These are phyloP conservation scores for Geococcyx californianus DNA, from an alignment of 2,113 vertebrate species.

Conservation along the genomic window DNA sequence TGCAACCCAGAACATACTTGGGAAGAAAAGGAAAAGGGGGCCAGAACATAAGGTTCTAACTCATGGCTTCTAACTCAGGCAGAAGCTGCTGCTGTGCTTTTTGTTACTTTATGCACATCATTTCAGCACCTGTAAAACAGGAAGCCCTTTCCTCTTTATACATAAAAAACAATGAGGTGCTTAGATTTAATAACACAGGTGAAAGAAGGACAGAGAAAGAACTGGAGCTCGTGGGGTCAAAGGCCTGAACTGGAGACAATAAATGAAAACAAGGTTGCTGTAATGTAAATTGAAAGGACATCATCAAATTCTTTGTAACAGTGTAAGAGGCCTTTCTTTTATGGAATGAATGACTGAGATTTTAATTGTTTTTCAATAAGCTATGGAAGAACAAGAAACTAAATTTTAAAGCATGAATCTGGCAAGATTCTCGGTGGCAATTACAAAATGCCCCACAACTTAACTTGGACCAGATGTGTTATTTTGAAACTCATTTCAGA, in stretches of 20 bases:
- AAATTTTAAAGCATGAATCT: background rate
- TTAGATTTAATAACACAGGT: background rate
- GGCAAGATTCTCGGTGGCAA: background rate
- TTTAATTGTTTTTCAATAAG: background rate
- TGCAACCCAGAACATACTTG: background rate
- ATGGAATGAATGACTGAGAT: background rate
- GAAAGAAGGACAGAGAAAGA: background rate
- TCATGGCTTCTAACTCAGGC: background rate
- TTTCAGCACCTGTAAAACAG: background rate
- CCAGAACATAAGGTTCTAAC: background rate
- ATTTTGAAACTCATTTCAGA: conserved; percentile 12
- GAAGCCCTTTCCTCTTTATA: background rate
- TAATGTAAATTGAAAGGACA: background rate
- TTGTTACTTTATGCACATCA: background rate
- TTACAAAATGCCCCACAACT: background rate
- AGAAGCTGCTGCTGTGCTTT: background rate
- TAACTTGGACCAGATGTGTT: background rate
- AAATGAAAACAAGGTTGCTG: background rate
- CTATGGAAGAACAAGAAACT: background rate
- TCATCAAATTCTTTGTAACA: background rate
- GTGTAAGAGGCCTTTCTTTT: background rate
- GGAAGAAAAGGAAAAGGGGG: background rate
- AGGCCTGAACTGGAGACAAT: background rate
- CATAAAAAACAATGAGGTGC: background rate
- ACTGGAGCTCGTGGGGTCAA: background rate